Base-by-base conservation (phyloP, 1,140 invertebrate genomes). In the Dufourea novaeangliae region DNA sequence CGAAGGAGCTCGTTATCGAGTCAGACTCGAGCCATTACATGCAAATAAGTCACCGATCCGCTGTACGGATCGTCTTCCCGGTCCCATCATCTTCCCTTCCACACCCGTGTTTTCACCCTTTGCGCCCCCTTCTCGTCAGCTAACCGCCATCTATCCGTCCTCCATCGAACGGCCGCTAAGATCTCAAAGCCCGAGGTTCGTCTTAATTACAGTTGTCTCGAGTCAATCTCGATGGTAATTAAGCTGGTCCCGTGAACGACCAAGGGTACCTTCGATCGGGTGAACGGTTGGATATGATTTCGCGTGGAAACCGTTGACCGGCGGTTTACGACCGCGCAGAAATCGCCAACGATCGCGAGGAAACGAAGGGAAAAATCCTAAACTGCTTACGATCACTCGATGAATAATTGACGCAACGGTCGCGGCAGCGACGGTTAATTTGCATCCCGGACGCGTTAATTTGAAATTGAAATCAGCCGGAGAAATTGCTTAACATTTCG, bases 141-240 rank as follows among this genome's bases (percentile, higher is more conserved):
- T 25, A 52, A 14, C 75, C 34, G 20, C 71, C 57, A 70, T 78
- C 73, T 69, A 62, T 66, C 50, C 62, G 57, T 62, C 72, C 50
- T 54, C 66, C 79, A 83, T 71, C 29, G 27, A 20, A 61, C 74
- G 80, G 79, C 85, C 85, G 68, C 73, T 77, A 81, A 87, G 85
- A 89, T 86, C 86, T 89, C 90, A 92, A 92, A 92, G 91, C 90
- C 80, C 77, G 62, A 84, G 88, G 85, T 88, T 89, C 88, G 85
- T 92, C 91, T 92, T 92, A 90, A 92, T 92, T 92, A 92, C 90
- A 91, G 86, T 92, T 92, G 90, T 91, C 91, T 91, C 87, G 88
- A 92, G 89, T 92, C 91, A 92, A 92, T 92, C 90, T 92, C 90
- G 87, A 92, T 92, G 91, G 89, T 91, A 92, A 92, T 92, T 90